A percentile compares a stretch with the other conserved stretches of the same genome.
phyloP scores from a whole-genome alignment of 1,140 invertebrate species.

The Pseudomyrmex concolor region DNA sequence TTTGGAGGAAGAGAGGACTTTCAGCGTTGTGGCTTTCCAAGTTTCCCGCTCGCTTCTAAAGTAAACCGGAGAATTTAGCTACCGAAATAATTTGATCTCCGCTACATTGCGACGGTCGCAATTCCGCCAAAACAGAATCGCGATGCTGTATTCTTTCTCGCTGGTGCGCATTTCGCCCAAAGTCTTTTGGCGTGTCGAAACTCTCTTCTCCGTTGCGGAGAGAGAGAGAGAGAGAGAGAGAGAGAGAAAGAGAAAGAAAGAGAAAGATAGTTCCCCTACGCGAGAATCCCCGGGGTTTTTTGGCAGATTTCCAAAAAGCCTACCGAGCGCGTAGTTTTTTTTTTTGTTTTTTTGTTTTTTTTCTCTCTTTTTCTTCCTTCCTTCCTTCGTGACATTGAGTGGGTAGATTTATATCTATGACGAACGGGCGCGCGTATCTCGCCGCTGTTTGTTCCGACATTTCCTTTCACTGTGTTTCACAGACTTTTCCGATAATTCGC shows the following conservation, averaged over 20 bases:
- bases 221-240: too few relatives aligned
- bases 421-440: background rate
- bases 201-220: background rate
- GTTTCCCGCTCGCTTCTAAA: background rate
- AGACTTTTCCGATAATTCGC: conserved; percentile 29
- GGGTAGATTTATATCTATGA: conserved; percentile 41
- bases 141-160: background rate
- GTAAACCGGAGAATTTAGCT: conserved; percentile 31
- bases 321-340: background rate
- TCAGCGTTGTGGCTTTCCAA: background rate
- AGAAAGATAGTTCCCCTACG: background rate
- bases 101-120: conserved; percentile 3
- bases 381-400: conserved; percentile 46
- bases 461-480: conserved; percentile 31
- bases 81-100: conserved; percentile 40
- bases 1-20: background rate
- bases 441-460: conserved; percentile 11
- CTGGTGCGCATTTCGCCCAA: background rate
- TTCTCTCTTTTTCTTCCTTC: conserved; percentile 2
- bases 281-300: conserved; percentile 16
- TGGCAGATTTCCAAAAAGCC: conserved; percentile 41
- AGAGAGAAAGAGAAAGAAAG: too few relatives aligned
- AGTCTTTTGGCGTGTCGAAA: conserved; percentile 25
- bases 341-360: background rate
- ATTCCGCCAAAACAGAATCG: background rate